These are phyloP conservation scores for Thunnus thynnus DNA, from an alignment of 2,113 vertebrate genomes.

Conservation along the genomic window DNA sequence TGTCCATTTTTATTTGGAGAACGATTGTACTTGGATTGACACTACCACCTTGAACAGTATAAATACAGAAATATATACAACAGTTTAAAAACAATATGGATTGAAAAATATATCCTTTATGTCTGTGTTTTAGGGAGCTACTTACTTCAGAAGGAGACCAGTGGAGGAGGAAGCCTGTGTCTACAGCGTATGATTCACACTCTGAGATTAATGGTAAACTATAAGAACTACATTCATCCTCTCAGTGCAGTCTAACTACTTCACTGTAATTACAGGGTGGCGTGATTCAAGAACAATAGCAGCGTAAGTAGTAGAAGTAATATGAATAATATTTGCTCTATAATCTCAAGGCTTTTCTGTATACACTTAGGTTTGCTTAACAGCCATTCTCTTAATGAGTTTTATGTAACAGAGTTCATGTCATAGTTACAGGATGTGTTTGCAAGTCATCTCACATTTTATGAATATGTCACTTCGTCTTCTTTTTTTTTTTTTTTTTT, in stretches of 20 bases:
- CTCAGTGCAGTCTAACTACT: constrained; percentile 27
- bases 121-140: background rate
- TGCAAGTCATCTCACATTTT: background rate
- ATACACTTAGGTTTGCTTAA: constrained; percentile 29
- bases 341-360: constrained; percentile 61
- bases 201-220: constrained; percentile 12
- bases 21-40: constrained; percentile 29
- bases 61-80: constrained; percentile 78
- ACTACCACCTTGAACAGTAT: constrained; percentile 44
- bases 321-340: constrained; percentile 30
- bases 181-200: constrained; percentile 19
- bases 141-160: background rate
- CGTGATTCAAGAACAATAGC: constrained; percentile 39
- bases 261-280: constrained; percentile 21
- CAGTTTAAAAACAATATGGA: constrained; percentile 57
- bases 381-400: constrained; percentile 33
- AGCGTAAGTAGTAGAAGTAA: constrained; percentile 34
- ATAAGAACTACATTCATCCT: constrained; percentile 25
- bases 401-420: constrained; percentile 37
- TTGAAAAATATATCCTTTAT: constrained; percentile 49
- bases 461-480: background rate
- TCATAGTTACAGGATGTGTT: constrained; percentile 17
- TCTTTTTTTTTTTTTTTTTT: background rate
- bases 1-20: constrained; percentile 56
- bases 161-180: background rate